Evolutionary conservation across 2,113 vertebrate genomes (phyloP).

Genomic region (Puffinus mauretanicus): DNA sequence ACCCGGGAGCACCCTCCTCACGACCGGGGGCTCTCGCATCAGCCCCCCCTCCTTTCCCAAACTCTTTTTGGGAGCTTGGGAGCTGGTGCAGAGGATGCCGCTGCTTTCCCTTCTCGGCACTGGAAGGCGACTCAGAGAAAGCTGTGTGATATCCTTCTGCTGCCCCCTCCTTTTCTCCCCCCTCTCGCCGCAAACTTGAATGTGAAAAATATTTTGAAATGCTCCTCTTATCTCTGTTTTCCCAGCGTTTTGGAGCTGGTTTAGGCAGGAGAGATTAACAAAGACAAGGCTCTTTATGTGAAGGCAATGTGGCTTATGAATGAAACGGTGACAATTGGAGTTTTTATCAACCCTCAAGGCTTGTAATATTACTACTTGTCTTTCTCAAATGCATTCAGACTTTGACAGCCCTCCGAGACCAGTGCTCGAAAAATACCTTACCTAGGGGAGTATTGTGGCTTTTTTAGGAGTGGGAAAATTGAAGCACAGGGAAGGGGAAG

Average conservation of each 20-base stretch:
- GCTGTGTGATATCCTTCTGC: not conserved
- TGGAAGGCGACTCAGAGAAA: not conserved
- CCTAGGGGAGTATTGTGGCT: not conserved
- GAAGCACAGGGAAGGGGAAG: not conserved
- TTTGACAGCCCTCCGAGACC: not conserved
- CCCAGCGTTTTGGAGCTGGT: not conserved
- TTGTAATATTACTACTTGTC: not conserved
- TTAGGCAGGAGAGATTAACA: conserved; percentile 10
- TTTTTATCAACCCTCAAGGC: not conserved
- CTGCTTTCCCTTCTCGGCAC: not conserved
- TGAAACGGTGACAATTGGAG: not conserved
- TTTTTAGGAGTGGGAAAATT: conserved; percentile 7
- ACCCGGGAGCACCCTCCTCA: not conserved
- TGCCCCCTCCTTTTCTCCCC: not conserved
- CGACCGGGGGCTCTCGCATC: not conserved
- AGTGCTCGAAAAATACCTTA: not conserved
- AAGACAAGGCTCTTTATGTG: not conserved
- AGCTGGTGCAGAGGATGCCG: not conserved
- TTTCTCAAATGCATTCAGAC: not conserved
- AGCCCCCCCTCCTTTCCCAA: not conserved
- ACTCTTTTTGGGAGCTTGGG: not conserved
- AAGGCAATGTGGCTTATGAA: not conserved
- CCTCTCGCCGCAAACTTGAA: not conserved
- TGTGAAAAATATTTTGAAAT: not conserved
- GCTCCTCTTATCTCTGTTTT: conserved; percentile 35